These are phyloP conservation scores for Galemys pyrenaicus DNA, from an alignment of 2,113 vertebrate genomes.

Conservation along the genomic window DNA sequence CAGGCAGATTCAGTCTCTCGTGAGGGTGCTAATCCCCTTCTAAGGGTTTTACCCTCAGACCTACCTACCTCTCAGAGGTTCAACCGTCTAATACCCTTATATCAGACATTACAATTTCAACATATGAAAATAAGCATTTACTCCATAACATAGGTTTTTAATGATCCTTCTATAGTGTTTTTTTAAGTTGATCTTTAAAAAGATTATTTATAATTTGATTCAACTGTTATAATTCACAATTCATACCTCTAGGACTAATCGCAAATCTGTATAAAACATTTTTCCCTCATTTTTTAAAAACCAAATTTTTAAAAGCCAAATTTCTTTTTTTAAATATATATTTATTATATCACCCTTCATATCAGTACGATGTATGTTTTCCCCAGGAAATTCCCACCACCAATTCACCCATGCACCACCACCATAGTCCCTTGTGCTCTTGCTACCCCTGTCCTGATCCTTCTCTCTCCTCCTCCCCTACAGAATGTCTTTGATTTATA, in stretches of 20 bases:
- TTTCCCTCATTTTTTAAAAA: not conserved
- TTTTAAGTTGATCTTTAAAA: slow-evolving; percentile 26
- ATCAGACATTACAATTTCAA: not conserved
- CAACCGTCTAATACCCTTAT: not conserved
- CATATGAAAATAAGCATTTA: not conserved
- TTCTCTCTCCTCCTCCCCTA: no score
- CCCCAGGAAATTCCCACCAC: no score
- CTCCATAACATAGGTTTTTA: not conserved
- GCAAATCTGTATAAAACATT: slow-evolving; percentile 34
- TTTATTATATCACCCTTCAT: no score
- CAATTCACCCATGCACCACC: no score
- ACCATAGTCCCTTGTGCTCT: no score
- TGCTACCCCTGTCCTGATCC: no score
- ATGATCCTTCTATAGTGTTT: not conserved
- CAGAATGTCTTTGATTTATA: no score
- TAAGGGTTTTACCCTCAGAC: not conserved
- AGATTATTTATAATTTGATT: not conserved
- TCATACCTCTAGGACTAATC: not conserved
- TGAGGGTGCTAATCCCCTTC: not conserved
- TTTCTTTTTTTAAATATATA: no score
- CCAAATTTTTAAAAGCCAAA: no score
- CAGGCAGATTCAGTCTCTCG: not conserved
- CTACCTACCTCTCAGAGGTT: not conserved
- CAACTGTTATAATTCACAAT: slow-evolving; percentile 24
- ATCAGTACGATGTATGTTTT: no score